A percentile compares a stretch with the other conserved stretches of the same genome.
These are phyloP conservation scores for Meloidogyne chitwoodi DNA, from an alignment of 1,140 invertebrate species.

Conservation along the genomic window DNA sequence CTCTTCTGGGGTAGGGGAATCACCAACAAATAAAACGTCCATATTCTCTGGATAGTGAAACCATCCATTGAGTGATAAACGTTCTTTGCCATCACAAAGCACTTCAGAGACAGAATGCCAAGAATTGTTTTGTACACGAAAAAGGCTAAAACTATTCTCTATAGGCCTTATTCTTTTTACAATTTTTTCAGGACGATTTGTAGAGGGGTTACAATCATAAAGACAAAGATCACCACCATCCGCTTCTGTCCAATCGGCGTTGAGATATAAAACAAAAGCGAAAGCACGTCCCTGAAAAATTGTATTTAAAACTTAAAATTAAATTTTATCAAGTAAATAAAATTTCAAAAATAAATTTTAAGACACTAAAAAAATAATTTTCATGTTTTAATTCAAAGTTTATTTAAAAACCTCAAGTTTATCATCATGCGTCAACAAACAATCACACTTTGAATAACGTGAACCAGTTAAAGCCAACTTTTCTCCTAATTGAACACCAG, in stretches of 20 bases:
- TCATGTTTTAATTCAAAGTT: background rate
- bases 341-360: background rate
- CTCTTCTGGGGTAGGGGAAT: slow-evolving; percentile 27
- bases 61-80: slow-evolving; percentile 51
- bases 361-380: no score
- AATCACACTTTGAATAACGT: slow-evolving; percentile 17
- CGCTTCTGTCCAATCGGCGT: slow-evolving; percentile 22
- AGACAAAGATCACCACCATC: slow-evolving; percentile 40
- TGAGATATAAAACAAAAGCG: slow-evolving; percentile 42
- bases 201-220: slow-evolving; percentile 23
- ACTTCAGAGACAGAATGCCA: slow-evolving; percentile 49
- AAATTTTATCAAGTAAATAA: no score
- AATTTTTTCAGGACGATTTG: slow-evolving; percentile 28
- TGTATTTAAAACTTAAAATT: no score
- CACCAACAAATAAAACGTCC: slow-evolving; percentile 18
- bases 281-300: slow-evolving; percentile 31
- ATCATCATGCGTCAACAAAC: slow-evolving; percentile 29
- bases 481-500: slow-evolving; percentile 34
- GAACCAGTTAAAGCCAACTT: slow-evolving; percentile 40
- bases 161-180: slow-evolving; percentile 29
- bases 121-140: slow-evolving; percentile 42
- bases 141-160: slow-evolving; percentile 40
- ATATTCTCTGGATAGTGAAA: slow-evolving; percentile 41
- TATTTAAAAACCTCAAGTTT: slow-evolving; percentile 20
- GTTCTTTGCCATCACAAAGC: slow-evolving; percentile 23